Percentiles rank a stretch among this genome's conserved stretches.
phyloP scores from a whole-genome alignment of 2,888 invertebrate species.

The Lymantria monacha region DNA sequence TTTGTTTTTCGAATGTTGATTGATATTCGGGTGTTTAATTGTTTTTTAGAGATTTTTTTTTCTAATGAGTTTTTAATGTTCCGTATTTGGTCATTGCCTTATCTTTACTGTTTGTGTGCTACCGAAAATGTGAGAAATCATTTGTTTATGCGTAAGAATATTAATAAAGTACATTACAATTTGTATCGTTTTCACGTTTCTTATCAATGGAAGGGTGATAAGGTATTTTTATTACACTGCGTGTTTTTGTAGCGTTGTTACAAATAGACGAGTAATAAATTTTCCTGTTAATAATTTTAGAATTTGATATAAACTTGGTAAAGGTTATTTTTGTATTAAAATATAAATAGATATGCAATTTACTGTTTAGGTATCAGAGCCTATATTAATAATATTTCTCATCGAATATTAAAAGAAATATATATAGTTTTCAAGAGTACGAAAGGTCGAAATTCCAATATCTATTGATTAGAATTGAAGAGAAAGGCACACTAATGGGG shows the following conservation, averaged over 20 bases:
- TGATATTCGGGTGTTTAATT: slow-evolving; percentile 26
- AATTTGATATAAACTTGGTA: too few relatives aligned
- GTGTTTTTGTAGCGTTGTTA: neutral
- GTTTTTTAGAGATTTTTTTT: slow-evolving; percentile 18
- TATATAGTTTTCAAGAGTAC: too few relatives aligned
- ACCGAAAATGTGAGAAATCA: slow-evolving; percentile 13
- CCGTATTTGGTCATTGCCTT: slow-evolving; percentile 3
- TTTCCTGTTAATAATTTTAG: neutral
- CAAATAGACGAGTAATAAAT: neutral
- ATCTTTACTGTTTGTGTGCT: slow-evolving; percentile 16
- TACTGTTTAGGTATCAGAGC: too few relatives aligned
- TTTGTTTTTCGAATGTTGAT: slow-evolving; percentile 32
- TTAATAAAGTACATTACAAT: slow-evolving; percentile 1
- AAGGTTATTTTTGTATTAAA: too few relatives aligned
- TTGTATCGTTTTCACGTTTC: neutral
- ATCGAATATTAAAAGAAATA: too few relatives aligned
- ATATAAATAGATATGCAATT: too few relatives aligned
- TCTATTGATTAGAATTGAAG: too few relatives aligned
- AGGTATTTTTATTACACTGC: neutral
- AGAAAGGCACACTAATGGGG: too few relatives aligned
- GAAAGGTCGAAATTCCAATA: too few relatives aligned
- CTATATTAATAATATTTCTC: too few relatives aligned
- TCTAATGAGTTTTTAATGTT: slow-evolving; percentile 10
- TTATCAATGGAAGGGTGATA: neutral
- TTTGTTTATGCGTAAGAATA: slow-evolving; percentile 1